A percentile compares a stretch with the other conserved stretches of the same genome.
phyloP scores from a whole-genome alignment of 2,888 invertebrate species.

The Glomeris marginata region DNA sequence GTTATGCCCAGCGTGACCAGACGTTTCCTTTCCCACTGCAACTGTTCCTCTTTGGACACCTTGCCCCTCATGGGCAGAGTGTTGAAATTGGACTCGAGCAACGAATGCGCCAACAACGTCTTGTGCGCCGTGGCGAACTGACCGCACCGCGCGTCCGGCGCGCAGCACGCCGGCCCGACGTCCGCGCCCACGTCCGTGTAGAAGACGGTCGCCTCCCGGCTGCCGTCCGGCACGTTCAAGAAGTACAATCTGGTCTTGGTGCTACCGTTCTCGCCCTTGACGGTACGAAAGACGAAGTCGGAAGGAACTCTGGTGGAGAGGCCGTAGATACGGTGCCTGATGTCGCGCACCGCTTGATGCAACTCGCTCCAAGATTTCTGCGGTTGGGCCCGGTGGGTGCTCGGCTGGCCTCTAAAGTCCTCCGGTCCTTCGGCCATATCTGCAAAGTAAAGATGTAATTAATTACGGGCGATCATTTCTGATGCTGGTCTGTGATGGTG shows the following conservation, averaged over 20 bases:
- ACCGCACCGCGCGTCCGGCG: conserved; percentile 13
- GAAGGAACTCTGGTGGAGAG: conserved; percentile 26
- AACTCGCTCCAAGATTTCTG: conserved; percentile 27
- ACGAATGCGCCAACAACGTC: conserved; percentile 50
- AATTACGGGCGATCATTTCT: too few relatives aligned
- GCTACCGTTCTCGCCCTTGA: conserved; percentile 21
- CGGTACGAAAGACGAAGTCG: conserved; percentile 25
- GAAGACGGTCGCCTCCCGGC: conserved; percentile 76
- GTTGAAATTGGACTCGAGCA: conserved; percentile 61
- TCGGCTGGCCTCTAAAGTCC: too few relatives aligned
- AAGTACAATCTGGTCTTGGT: conserved; percentile 63
- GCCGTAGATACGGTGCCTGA: conserved; percentile 24
- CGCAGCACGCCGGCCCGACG: conserved; percentile 20
- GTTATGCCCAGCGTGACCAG: conserved; percentile 76
- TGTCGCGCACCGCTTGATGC: conserved; percentile 26
- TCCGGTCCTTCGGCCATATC: too few relatives aligned
- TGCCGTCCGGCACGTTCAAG: conserved; percentile 68
- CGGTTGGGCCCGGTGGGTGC: too few relatives aligned
- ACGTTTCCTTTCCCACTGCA: conserved; percentile 80
- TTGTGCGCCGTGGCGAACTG: conserved; percentile 9
- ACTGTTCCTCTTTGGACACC: conserved; percentile 74
- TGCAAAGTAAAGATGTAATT: too few relatives aligned
- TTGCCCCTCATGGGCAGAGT: conserved; percentile 42
- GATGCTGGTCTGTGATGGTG: too few relatives aligned
- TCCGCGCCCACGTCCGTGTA: conserved; percentile 53